These are phyloP conservation scores for Oegoconia quadripuncta DNA, from an alignment of 2,888 invertebrate genomes.

Conservation along the genomic window DNA sequence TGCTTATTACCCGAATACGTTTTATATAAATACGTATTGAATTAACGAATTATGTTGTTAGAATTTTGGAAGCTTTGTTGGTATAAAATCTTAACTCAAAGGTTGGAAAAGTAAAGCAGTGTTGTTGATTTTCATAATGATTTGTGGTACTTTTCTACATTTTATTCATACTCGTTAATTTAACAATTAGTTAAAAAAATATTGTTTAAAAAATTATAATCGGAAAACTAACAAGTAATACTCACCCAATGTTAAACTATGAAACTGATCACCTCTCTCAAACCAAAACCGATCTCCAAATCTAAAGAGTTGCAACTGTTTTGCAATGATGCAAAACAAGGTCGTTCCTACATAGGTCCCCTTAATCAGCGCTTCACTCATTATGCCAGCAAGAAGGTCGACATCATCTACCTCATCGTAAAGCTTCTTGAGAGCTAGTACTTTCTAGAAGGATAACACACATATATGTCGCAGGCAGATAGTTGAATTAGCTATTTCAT, in stretches of 20 bases:
- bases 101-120: too few species aligned
- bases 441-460: conserved; percentile 46
- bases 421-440: conserved; percentile 42
- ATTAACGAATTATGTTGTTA: too few species aligned
- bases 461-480: too few species aligned
- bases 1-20: not conserved
- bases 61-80: too few species aligned
- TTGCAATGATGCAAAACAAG: conserved; percentile 54
- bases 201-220: not conserved
- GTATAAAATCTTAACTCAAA: too few species aligned
- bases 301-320: conserved; percentile 46
- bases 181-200: not conserved
- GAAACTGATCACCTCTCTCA: conserved; percentile 56
- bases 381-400: conserved; percentile 53
- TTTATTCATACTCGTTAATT: not conserved
- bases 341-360: conserved; percentile 49
- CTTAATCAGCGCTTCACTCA: conserved; percentile 46
- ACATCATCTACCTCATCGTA: conserved; percentile 52
- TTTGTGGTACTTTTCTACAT: too few species aligned
- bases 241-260: conserved; percentile 52
- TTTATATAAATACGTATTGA: not conserved
- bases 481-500: too few species aligned
- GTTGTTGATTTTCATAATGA: too few species aligned
- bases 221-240: conserved; percentile 3
- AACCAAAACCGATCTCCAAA: conserved; percentile 59